These are phyloP conservation scores for Colletes gigas DNA, from an alignment of 1,140 invertebrate genomes.

Conservation along the genomic window DNA sequence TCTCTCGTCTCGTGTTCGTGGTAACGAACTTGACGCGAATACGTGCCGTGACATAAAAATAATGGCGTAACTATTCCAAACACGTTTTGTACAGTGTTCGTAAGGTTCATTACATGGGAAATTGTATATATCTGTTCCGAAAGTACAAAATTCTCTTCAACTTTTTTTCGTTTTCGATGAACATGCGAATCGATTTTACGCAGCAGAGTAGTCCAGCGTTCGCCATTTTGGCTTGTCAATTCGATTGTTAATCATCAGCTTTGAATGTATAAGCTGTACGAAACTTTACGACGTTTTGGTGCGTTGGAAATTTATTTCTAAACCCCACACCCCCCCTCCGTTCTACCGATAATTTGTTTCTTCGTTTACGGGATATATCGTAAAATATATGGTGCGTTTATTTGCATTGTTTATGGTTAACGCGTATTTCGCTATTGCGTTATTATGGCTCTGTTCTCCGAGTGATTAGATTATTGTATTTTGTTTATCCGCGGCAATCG, in stretches of 20 bases:
- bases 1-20: neutral
- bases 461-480: too few relatives aligned
- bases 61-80: too few relatives aligned
- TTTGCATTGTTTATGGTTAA: conserved; percentile 5
- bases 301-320: conserved; percentile 5
- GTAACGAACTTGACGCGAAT: neutral
- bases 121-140: too few relatives aligned
- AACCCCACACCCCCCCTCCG: neutral
- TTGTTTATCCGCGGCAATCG: too few relatives aligned
- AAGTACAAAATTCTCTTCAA: neutral
- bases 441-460: too few relatives aligned
- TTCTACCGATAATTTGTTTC: conserved; percentile 5
- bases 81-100: too few relatives aligned
- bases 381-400: neutral
- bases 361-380: neutral
- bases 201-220: neutral
- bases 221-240: neutral
- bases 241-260: conserved; percentile 5
- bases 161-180: neutral
- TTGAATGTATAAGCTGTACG: neutral
- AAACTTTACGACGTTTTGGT: neutral
- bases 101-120: too few relatives aligned
- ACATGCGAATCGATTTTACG: conserved; percentile 3
- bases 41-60: neutral
- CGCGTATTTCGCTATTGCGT: neutral